Percentiles rank a stretch among this genome's conserved stretches.
Conservation (phyloP, 2,888 invertebrate genomes). For the Thyatira batis region DNA sequence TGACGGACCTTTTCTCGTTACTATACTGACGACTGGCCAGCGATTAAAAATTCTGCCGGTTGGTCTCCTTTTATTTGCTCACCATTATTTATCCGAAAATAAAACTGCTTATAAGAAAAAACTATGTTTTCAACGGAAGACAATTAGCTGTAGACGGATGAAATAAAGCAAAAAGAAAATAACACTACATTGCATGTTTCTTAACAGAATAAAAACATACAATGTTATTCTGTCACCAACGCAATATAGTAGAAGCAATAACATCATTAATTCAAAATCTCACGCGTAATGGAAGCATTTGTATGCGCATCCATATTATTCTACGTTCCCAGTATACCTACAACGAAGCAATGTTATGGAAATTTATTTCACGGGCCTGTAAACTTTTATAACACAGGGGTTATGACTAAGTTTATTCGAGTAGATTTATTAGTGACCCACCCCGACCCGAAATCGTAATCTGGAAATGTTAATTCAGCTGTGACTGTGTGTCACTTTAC, state of each 20-base stretch:
- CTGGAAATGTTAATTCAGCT: conserved; percentile 59
- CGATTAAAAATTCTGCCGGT: no score
- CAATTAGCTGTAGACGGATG: no score
- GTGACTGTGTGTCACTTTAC: conserved; percentile 58
- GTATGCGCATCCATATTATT: conserved; percentile 20
- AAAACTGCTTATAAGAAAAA: no score
- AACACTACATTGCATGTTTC: neutral
- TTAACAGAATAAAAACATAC: conserved; percentile 8
- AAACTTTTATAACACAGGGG: conserved; percentile 52
- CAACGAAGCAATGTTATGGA: conserved; percentile 39
- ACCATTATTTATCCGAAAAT: no score
- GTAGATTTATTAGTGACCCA: conserved; percentile 61
- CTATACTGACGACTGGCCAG: neutral
- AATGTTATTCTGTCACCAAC: conserved; percentile 25
- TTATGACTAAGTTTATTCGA: conserved; percentile 51
- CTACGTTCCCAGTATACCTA: conserved; percentile 14
- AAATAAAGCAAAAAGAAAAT: no score
- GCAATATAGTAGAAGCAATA: conserved; percentile 30
- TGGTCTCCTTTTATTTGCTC: no score
- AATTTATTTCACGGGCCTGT: conserved; percentile 53
- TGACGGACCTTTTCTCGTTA: neutral
- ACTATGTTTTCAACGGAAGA: no score
- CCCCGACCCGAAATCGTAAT: conserved; percentile 55
- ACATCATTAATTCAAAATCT: conserved; percentile 52
- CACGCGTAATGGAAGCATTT: conserved; percentile 35